phyloP scores from a whole-genome alignment of 2,113 vertebrate genomes.

The Brachionichthys hirsutus region DNA sequence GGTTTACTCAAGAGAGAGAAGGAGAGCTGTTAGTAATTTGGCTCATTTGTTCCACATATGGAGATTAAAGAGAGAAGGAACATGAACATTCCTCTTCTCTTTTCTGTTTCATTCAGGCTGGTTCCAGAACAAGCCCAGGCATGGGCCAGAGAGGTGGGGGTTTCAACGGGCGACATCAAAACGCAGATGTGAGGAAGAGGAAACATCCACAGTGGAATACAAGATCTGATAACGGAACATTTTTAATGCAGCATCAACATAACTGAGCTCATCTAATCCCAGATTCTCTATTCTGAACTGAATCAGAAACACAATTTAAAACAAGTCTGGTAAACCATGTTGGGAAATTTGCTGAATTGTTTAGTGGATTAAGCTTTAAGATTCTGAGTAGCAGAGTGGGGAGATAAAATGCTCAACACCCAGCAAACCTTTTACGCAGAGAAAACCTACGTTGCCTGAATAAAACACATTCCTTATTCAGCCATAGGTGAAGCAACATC shows the following conservation, averaged over 20 bases:
- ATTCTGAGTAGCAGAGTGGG: slow-evolving; percentile 5
- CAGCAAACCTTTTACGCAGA: slow-evolving; percentile 28
- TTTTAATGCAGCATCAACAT: slow-evolving; percentile 31
- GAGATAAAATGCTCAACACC: slow-evolving; percentile 29
- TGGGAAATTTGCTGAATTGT: slow-evolving; percentile 19
- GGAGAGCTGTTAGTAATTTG: slow-evolving; percentile 64
- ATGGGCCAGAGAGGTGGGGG: slow-evolving; percentile 26
- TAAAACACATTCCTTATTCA: slow-evolving; percentile 40
- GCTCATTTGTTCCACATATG: slow-evolving; percentile 68
- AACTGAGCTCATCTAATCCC: slow-evolving; percentile 33
- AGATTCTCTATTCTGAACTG: slow-evolving; percentile 10
- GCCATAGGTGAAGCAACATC: slow-evolving; percentile 23
- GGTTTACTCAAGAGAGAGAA: slow-evolving; percentile 43
- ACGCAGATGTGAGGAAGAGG: slow-evolving; percentile 30
- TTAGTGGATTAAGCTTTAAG: slow-evolving; percentile 23
- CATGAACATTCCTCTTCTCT: slow-evolving; percentile 51
- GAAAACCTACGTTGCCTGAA: slow-evolving; percentile 25
- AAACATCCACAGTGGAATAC: slow-evolving; percentile 43
- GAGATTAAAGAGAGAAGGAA: slow-evolving; percentile 62
- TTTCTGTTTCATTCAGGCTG: slow-evolving; percentile 51
- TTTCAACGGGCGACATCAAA: slow-evolving; percentile 35
- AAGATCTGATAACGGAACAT: slow-evolving; percentile 16
- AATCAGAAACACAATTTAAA: slow-evolving; percentile 18
- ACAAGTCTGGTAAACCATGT: background rate
- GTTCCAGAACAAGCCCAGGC: slow-evolving; percentile 58